Conservation (phyloP, 2,113 vertebrate species). For the Paramormyrops kingsleyae region DNA sequence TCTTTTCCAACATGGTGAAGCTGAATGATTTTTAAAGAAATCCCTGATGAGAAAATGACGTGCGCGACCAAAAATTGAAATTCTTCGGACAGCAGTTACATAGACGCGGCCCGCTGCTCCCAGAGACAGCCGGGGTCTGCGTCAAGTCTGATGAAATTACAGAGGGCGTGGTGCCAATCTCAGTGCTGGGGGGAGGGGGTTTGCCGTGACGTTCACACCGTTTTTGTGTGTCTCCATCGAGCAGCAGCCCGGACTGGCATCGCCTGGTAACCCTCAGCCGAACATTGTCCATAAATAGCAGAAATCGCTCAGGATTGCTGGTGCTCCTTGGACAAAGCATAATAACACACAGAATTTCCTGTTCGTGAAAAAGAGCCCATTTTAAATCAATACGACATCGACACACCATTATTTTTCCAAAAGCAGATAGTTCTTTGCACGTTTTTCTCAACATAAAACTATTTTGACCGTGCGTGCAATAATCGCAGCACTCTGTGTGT, state of each 20-base stretch:
- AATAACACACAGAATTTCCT: background rate
- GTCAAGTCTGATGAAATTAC: slow-evolving; percentile 29
- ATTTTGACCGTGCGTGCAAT: slow-evolving; percentile 20
- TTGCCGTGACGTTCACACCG: slow-evolving; percentile 33
- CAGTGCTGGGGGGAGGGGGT: slow-evolving; percentile 7
- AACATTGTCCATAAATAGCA: slow-evolving; percentile 12
- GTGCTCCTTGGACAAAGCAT: background rate
- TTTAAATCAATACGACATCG: background rate
- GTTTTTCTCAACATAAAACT: background rate
- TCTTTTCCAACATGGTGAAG: background rate
- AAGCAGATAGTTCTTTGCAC: background rate
- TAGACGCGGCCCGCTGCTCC: background rate
- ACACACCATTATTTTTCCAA: background rate
- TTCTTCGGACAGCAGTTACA: background rate
- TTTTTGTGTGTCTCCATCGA: slow-evolving; percentile 24
- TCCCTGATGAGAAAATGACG: background rate
- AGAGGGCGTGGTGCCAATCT: slow-evolving; percentile 23
- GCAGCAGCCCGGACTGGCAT: slow-evolving; percentile 6
- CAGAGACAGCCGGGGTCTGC: slow-evolving; percentile 7
- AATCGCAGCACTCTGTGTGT: slow-evolving; percentile 21
- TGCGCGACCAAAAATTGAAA: background rate
- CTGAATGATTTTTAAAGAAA: background rate
- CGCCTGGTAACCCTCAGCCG: slow-evolving; percentile 3
- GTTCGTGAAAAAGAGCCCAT: background rate
- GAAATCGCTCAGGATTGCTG: background rate